Percentiles rank a stretch among this genome's conserved stretches.
phyloP scores from a whole-genome alignment of 2,797 vertebrate genomes.

The Tapirus indicus region DNA sequence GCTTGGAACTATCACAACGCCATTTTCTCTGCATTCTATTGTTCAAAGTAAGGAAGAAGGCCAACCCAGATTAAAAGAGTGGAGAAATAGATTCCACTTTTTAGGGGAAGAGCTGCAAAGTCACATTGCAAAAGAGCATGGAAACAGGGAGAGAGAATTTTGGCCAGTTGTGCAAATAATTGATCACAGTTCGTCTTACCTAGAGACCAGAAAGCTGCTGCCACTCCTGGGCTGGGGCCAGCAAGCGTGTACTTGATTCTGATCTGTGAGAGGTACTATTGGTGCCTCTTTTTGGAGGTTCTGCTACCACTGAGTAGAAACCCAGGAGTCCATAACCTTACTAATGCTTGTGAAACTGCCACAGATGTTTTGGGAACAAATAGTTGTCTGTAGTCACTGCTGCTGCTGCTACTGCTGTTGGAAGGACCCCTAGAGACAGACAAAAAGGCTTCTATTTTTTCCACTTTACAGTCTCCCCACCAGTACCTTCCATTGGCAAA shows the following conservation, averaged over 20 bases:
- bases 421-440: not conserved
- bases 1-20: not conserved
- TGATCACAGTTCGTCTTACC: not conserved
- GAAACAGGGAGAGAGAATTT: conserved; percentile 26
- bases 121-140: not conserved
- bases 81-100: not conserved
- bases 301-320: not conserved
- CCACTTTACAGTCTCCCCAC: not conserved
- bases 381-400: not conserved
- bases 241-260: not conserved
- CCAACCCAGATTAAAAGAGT: not conserved
- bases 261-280: not conserved
- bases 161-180: conserved; percentile 24
- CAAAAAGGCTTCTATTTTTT: not conserved
- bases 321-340: not conserved
- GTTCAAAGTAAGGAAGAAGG: not conserved
- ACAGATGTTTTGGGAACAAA: conserved; percentile 18
- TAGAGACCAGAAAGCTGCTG: not conserved
- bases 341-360: conserved; percentile 25
- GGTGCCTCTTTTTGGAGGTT: not conserved
- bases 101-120: not conserved
- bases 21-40: conserved; percentile 1
- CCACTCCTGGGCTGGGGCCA: not conserved
- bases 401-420: not conserved
- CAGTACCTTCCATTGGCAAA: not conserved